Percentiles rank a stretch among this genome's conserved stretches.
These are phyloP conservation scores for Athalia cordata DNA, from an alignment of 2,888 invertebrate species.

Conservation along the genomic window DNA sequence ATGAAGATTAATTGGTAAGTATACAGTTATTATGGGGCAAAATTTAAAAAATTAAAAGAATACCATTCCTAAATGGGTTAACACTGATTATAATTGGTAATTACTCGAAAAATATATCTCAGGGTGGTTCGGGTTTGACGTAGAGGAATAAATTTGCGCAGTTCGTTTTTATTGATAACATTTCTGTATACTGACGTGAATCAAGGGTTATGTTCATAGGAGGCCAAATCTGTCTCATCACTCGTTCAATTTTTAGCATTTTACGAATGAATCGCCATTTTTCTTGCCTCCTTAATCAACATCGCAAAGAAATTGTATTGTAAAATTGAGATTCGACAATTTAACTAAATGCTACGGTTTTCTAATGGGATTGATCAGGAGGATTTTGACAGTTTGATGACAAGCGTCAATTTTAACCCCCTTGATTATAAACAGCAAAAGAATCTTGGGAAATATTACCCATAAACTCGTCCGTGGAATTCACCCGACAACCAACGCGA, in stretches of 20 bases:
- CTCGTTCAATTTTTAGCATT: constrained; percentile 16
- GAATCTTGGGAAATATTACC: constrained; percentile 73
- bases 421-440: constrained; percentile 58
- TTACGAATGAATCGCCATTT: constrained; percentile 53
- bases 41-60: background rate
- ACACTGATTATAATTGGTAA: background rate
- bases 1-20: background rate
- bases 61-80: background rate
- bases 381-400: constrained; percentile 28
- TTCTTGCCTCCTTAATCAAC: constrained; percentile 49
- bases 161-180: constrained; percentile 7
- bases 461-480: constrained; percentile 68
- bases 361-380: background rate
- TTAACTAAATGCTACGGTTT: constrained; percentile 10
- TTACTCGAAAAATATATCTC: constrained; percentile 10
- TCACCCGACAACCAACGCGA: constrained; percentile 45
- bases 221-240: constrained; percentile 16
- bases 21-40: background rate
- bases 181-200: background rate
- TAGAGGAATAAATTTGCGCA: constrained; percentile 8
- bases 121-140: constrained; percentile 32
- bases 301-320: constrained; percentile 17
- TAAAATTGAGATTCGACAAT: constrained; percentile 13
- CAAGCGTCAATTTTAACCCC: constrained; percentile 55
- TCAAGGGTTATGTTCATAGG: constrained; percentile 29